Conservation (phyloP, 2,888 invertebrate genomes). For the Sinelater perroti region DNA sequence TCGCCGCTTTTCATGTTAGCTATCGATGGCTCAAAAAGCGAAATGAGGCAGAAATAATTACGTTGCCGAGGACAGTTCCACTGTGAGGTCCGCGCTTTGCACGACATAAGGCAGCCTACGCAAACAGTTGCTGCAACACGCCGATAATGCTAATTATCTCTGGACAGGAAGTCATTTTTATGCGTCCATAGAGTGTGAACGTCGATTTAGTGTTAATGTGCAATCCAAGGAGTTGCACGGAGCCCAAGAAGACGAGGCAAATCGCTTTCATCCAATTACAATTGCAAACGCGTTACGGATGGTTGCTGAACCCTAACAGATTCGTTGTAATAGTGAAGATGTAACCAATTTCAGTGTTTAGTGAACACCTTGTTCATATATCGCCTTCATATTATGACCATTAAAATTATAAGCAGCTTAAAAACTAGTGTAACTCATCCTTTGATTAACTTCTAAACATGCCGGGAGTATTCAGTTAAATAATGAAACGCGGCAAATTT, state of each 20-base stretch:
- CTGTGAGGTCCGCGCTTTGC: background rate
- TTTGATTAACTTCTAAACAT: too few relatives aligned
- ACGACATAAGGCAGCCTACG: slow-evolving; percentile 15
- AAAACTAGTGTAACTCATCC: too few relatives aligned
- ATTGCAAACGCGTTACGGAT: background rate
- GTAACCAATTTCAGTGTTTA: too few relatives aligned
- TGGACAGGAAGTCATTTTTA: slow-evolving; percentile 19
- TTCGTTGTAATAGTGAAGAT: too few relatives aligned
- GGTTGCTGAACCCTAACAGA: slow-evolving; percentile 11
- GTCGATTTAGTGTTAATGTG: slow-evolving; percentile 5
- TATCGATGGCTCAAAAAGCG: too few relatives aligned
- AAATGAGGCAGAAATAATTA: too few relatives aligned
- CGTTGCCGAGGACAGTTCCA: background rate
- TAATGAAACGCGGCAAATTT: too few relatives aligned
- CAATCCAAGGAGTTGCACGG: slow-evolving; percentile 11
- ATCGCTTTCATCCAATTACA: slow-evolving; percentile 4
- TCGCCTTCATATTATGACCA: too few relatives aligned
- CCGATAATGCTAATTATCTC: slow-evolving; percentile 21
- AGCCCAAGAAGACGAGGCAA: slow-evolving; percentile 1
- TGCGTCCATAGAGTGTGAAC: slow-evolving; percentile 13
- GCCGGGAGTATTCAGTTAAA: too few relatives aligned
- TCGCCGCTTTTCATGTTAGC: too few relatives aligned
- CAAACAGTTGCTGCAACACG: slow-evolving; percentile 12
- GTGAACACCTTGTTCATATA: too few relatives aligned
- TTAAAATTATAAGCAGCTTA: too few relatives aligned